phyloP scores from a whole-genome alignment of 1,140 invertebrate species.

The Philotrypesis tridentata region DNA sequence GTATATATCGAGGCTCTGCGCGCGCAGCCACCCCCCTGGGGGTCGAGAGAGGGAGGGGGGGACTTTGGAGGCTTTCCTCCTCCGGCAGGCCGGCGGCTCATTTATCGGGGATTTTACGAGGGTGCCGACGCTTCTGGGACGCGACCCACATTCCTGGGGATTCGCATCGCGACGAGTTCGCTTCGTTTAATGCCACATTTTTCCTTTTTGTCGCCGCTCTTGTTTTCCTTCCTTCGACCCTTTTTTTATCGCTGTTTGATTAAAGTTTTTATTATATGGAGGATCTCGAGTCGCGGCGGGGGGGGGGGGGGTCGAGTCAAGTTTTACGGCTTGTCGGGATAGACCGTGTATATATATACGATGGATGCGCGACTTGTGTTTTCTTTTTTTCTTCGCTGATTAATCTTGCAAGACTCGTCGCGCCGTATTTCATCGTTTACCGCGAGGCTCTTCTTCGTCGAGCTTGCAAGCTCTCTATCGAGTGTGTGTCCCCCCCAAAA shows the following conservation, averaged over 20 bases:
- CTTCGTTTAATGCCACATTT: not conserved
- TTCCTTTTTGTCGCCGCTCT: slow-evolving; percentile 1
- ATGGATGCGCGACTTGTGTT: no score
- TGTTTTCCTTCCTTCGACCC: not conserved
- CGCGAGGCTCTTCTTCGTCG: no score
- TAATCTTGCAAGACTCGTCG: no score
- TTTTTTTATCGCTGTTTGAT: slow-evolving; percentile 12
- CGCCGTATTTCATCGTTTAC: no score
- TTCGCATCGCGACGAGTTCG: slow-evolving; percentile 41
- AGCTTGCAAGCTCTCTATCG: no score
- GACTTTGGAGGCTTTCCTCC: not conserved
- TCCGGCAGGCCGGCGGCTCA: slow-evolving; percentile 47
- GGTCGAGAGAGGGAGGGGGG: not conserved
- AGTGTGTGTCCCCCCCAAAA: no score
- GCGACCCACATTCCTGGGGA: slow-evolving; percentile 61
- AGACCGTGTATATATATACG: no score
- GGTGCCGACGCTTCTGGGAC: slow-evolving; percentile 61
- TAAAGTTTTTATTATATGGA: not conserved
- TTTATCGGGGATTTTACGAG: slow-evolving; percentile 62
- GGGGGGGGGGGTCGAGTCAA: no score
- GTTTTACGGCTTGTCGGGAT: no score
- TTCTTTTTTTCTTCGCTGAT: no score
- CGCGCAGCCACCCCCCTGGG: not conserved
- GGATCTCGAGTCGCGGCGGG: no score
- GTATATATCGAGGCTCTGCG: not conserved